phyloP scores from a whole-genome alignment of 2,888 invertebrate species.

The Orgyia antiqua region DNA sequence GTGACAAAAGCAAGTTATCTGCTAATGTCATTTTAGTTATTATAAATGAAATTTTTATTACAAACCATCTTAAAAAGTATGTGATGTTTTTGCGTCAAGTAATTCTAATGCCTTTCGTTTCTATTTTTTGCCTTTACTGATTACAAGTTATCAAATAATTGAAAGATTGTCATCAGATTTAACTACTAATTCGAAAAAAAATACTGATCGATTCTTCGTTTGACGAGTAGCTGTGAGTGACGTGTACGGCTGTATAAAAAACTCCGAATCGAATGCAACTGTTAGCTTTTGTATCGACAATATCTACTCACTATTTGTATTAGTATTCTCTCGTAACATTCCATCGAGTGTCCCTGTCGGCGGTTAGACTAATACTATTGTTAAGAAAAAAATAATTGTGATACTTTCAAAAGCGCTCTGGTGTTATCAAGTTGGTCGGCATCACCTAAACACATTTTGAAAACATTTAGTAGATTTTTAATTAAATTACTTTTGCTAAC shows the following conservation, averaged over 20 bases:
- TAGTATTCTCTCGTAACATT: slow-evolving; percentile 47
- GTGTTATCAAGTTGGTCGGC: slow-evolving; percentile 12
- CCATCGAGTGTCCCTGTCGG: slow-evolving; percentile 13
- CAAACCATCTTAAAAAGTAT: no score
- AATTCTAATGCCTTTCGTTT: no score
- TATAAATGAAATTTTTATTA: no score
- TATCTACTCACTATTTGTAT: slow-evolving; percentile 54
- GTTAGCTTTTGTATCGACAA: slow-evolving; percentile 45
- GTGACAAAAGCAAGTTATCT: no score
- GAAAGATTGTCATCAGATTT: background rate
- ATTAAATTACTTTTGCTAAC: no score
- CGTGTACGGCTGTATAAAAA: slow-evolving; percentile 35
- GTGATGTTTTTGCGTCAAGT: no score
- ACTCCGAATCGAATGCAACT: slow-evolving; percentile 55
- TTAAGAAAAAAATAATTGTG: slow-evolving; percentile 13
- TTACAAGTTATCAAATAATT: background rate
- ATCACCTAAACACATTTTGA: no score
- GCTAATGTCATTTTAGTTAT: no score
- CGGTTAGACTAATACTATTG: slow-evolving; percentile 23
- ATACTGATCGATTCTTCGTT: slow-evolving; percentile 13
- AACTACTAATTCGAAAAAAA: background rate
- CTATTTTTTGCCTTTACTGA: background rate
- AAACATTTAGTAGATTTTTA: no score
- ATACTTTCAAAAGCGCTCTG: slow-evolving; percentile 12
- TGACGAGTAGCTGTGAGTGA: slow-evolving; percentile 20